Evolutionary conservation across 2,797 vertebrate genomes (phyloP).

Genomic region (Gallinago solitaria): DNA sequence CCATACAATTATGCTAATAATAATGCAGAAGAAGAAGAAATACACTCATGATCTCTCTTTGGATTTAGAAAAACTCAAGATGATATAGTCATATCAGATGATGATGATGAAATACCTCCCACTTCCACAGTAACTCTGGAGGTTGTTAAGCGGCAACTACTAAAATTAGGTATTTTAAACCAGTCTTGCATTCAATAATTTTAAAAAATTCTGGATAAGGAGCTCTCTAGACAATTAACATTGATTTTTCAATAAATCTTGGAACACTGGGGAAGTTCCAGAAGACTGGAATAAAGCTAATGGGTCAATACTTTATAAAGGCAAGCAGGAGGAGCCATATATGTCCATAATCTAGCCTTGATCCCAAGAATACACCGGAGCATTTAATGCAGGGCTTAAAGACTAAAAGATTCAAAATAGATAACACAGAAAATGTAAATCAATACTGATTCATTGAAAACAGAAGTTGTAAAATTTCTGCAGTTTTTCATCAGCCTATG

Average conservation of each 20-base stretch:
- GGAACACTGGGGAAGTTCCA: conserved; percentile 1
- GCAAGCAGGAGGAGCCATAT: background rate
- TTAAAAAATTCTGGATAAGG: background rate
- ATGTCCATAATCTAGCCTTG: background rate
- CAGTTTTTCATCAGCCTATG: background rate
- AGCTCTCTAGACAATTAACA: conserved; percentile 25
- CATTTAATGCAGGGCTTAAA: background rate
- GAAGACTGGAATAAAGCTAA: conserved; percentile 6
- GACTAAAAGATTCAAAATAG: background rate
- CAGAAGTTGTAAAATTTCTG: background rate
- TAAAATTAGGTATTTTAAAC: conserved; percentile 3
- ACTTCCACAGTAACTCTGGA: background rate
- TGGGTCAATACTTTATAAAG: conserved; percentile 12
- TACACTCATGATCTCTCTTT: background rate
- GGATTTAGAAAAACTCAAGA: background rate
- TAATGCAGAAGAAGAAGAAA: background rate
- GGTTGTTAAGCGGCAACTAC: background rate
- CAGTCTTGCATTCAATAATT: conserved; percentile 17
- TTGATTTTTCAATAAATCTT: conserved; percentile 56
- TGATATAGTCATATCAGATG: background rate
- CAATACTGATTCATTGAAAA: background rate
- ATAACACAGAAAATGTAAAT: background rate
- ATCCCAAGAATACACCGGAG: background rate
- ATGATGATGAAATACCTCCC: background rate
- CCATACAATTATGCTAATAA: background rate